Conservation (phyloP, 2,888 invertebrate genomes). For the Dryococelus australis region DNA sequence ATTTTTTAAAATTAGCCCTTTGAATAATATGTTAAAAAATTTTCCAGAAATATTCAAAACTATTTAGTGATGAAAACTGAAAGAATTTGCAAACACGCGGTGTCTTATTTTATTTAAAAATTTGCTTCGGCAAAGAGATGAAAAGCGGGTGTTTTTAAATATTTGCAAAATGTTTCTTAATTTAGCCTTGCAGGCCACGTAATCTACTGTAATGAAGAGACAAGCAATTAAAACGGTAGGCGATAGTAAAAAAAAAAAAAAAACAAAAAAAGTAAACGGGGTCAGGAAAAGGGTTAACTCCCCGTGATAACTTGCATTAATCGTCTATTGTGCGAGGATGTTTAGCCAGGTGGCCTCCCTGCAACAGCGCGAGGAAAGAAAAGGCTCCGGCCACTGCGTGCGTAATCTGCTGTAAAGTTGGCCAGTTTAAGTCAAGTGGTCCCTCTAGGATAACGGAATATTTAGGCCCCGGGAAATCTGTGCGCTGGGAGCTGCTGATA, state of each 20-base stretch:
- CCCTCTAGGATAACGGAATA: slow-evolving; percentile 31
- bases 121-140: too few relatives aligned
- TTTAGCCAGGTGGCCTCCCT: not conserved
- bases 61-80: too few relatives aligned
- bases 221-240: not conserved
- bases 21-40: too few relatives aligned
- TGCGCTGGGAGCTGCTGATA: slow-evolving; percentile 38
- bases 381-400: not conserved
- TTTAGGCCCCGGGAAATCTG: not conserved
- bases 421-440: slow-evolving; percentile 33
- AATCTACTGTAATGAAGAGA: not conserved
- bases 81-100: too few relatives aligned
- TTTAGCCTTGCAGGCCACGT: not conserved
- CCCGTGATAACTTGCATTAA: not conserved
- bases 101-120: too few relatives aligned
- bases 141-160: too few relatives aligned
- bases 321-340: not conserved
- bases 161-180: too few relatives aligned
- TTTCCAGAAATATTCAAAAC: too few relatives aligned
- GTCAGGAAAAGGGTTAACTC: not conserved
- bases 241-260: not conserved
- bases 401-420: slow-evolving; percentile 20
- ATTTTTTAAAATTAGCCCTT: too few relatives aligned
- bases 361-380: not conserved
- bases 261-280: not conserved